Evolutionary conservation across 2,113 vertebrate genomes (phyloP).

Genomic region (Orcinus orca): DNA sequence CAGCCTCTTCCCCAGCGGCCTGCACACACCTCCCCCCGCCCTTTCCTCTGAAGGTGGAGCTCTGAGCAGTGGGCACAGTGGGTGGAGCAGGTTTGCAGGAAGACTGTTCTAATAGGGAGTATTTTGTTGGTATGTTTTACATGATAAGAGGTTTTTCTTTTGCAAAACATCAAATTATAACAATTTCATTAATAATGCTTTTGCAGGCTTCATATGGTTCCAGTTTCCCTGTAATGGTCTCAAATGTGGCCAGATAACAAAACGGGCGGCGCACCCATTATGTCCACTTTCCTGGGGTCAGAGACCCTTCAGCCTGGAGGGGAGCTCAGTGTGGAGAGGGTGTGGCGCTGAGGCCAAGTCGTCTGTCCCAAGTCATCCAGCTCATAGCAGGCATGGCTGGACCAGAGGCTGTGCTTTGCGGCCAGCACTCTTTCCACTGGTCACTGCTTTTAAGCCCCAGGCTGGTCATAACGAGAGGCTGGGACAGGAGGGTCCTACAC

Average conservation of each 20-base stretch:
- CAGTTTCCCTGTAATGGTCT: neutral
- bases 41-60: neutral
- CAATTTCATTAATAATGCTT: neutral
- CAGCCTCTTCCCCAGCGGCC: neutral
- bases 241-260: neutral
- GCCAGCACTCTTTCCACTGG: rapidly evolving
- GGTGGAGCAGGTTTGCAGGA: neutral
- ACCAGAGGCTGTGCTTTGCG: too few species aligned
- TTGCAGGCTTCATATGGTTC: neutral
- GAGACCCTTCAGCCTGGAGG: neutral
- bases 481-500: rapidly evolving
- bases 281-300: neutral
- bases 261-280: rapidly evolving
- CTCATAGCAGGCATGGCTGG: neutral
- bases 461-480: neutral
- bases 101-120: neutral
- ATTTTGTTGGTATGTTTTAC: neutral
- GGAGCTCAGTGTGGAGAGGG: neutral
- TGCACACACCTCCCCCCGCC: too few species aligned
- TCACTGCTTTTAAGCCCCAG: neutral
- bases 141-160: neutral
- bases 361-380: neutral
- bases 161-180: neutral
- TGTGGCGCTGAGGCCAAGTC: neutral
- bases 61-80: rapidly evolving